phyloP scores from a whole-genome alignment of 2,888 invertebrate species.

The Coenonympha arcania region DNA sequence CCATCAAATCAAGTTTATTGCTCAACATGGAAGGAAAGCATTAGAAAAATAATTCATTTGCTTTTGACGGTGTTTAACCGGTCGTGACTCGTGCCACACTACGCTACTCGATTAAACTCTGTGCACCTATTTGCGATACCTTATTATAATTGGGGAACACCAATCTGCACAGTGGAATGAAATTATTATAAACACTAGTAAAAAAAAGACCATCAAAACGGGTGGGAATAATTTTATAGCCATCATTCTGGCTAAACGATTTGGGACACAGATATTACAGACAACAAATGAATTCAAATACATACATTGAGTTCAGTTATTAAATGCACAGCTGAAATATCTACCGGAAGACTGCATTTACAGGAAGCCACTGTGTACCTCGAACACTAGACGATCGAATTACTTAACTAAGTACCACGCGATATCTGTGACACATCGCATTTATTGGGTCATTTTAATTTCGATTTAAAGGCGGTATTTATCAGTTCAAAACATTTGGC shows the following conservation, averaged over 20 bases:
- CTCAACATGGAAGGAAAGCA: conserved; percentile 65
- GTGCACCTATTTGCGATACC: conserved; percentile 34
- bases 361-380: conserved; percentile 70
- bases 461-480: conserved; percentile 66
- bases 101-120: conserved; percentile 44
- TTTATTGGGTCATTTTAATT: conserved; percentile 51
- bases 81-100: conserved; percentile 45
- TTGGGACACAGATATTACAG: conserved; percentile 18
- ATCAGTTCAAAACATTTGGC: conserved; percentile 71
- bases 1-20: conserved; percentile 67
- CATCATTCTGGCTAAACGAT: conserved; percentile 24
- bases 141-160: conserved; percentile 46
- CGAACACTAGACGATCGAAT: conserved; percentile 61
- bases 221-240: conserved; percentile 24
- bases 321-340: conserved; percentile 68
- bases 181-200: conserved; percentile 29
- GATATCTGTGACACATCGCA: conserved; percentile 61
- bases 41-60: conserved; percentile 66
- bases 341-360: conserved; percentile 73
- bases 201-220: conserved; percentile 28
- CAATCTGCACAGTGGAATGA: conserved; percentile 51
- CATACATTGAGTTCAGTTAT: conserved; percentile 45
- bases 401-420: conserved; percentile 67
- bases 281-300: conserved; percentile 25
- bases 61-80: conserved; percentile 49